Percentiles rank a stretch among this genome's conserved stretches.
Evolutionary conservation across 2,113 vertebrate genomes (phyloP).

Genomic region (Mixornis gularis): DNA sequence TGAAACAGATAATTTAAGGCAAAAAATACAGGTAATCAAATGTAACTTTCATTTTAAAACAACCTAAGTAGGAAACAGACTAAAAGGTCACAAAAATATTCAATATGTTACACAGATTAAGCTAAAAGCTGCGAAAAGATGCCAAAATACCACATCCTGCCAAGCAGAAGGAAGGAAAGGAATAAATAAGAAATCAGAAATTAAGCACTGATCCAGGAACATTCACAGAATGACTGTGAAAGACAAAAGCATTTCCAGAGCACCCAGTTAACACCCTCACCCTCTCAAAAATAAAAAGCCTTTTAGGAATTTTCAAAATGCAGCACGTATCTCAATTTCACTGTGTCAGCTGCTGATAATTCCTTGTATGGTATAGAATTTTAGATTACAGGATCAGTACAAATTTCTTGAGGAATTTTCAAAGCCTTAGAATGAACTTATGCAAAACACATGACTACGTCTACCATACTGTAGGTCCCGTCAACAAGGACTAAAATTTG

Average conservation of each 20-base stretch:
- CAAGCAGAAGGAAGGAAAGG: conserved; percentile 65
- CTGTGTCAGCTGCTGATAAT: background rate
- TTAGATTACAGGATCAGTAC: conserved; percentile 67
- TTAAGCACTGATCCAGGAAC: conserved; percentile 72
- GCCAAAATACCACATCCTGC: conserved; percentile 55
- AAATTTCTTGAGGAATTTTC: conserved; percentile 66
- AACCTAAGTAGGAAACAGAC: background rate
- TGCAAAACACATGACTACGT: conserved; percentile 36
- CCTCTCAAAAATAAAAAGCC: background rate
- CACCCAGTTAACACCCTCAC: background rate
- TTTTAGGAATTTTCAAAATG: background rate
- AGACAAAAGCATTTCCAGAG: background rate
- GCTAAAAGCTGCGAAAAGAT: conserved; percentile 55
- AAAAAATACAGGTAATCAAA: background rate
- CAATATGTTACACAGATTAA: conserved; percentile 18
- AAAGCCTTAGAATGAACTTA: conserved; percentile 47
- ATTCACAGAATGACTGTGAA: background rate
- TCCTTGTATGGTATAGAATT: background rate
- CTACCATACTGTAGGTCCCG: conserved; percentile 69
- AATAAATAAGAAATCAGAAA: conserved; percentile 56
- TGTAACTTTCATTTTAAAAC: background rate
- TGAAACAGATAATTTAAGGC: background rate
- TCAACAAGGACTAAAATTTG: background rate
- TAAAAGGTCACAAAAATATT: conserved; percentile 36
- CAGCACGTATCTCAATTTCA: background rate